A percentile compares a stretch with the other conserved stretches of the same genome.
Evolutionary conservation across 2,888 invertebrate species (phyloP).

Genomic region (Agonopterix subpropinquella): DNA sequence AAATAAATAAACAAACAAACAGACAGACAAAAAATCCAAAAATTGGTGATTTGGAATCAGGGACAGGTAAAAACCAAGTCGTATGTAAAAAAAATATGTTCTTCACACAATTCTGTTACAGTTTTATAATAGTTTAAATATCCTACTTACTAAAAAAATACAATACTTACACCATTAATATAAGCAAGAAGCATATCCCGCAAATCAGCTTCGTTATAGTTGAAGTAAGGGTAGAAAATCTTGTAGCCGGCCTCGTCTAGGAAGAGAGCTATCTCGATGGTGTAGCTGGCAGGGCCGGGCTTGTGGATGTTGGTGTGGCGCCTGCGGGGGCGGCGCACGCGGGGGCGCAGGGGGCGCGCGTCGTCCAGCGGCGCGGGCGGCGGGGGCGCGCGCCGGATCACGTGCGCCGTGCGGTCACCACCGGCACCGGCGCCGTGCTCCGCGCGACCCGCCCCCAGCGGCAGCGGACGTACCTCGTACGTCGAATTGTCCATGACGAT

Average conservation of each 20-base stretch:
- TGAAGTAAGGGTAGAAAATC: slow-evolving; percentile 80
- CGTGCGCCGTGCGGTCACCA: slow-evolving; percentile 65
- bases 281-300: slow-evolving; percentile 58
- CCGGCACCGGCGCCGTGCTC: slow-evolving; percentile 39
- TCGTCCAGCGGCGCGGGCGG: slow-evolving; percentile 60
- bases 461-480: slow-evolving; percentile 81
- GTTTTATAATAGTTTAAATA: too few relatives aligned
- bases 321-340: slow-evolving; percentile 38
- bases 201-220: slow-evolving; percentile 78
- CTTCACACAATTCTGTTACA: too few relatives aligned
- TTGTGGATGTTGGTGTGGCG: slow-evolving; percentile 21
- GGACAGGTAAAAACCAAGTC: too few relatives aligned
- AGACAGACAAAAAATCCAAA: too few relatives aligned
- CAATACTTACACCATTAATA: slow-evolving; percentile 84
- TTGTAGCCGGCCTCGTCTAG: slow-evolving; percentile 84
- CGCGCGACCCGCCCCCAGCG: slow-evolving; percentile 41
- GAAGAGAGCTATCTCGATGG: slow-evolving; percentile 83
- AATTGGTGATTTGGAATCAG: too few relatives aligned
- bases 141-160: too few relatives aligned
- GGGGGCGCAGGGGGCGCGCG: slow-evolving; percentile 44
- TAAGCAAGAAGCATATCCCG: slow-evolving; percentile 87
- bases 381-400: slow-evolving; percentile 73
- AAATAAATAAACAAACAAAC: too few relatives aligned
- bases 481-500: slow-evolving; percentile 80
- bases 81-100: too few relatives aligned